Evolutionary conservation across 2,113 vertebrate genomes (phyloP).

Genomic region (Cnemophilus loriae): DNA sequence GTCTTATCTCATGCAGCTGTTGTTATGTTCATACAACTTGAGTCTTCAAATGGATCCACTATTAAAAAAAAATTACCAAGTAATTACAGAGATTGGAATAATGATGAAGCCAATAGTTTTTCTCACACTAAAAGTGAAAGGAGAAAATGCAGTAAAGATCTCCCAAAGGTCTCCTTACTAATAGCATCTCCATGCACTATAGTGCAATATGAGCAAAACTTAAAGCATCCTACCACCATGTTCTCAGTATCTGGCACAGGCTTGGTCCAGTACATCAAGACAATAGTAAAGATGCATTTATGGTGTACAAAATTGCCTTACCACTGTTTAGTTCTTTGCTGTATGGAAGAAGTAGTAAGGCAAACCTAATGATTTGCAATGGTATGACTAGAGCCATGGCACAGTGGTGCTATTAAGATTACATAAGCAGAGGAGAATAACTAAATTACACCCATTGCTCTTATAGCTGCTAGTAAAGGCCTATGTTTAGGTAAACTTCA

Average conservation of each 20-base stretch:
- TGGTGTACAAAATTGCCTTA: background rate
- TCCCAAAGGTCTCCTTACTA: background rate
- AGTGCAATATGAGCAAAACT: background rate
- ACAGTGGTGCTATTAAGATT: background rate
- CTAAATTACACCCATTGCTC: background rate
- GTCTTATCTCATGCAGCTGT: background rate
- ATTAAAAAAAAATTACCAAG: background rate
- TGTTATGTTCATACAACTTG: background rate
- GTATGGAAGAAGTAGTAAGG: background rate
- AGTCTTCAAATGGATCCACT: background rate
- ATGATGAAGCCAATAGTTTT: background rate
- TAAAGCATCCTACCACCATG: background rate
- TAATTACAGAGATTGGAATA: background rate
- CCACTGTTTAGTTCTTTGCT: background rate
- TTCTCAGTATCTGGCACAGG: background rate
- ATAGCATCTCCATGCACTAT: background rate
- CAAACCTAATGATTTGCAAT: background rate
- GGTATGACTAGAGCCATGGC: background rate
- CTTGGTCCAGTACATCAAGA: background rate
- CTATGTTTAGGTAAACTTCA: background rate
- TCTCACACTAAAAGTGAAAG: background rate
- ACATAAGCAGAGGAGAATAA: background rate
- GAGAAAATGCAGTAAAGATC: background rate
- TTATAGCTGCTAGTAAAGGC: background rate
- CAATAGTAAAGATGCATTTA: background rate